Conservation (phyloP, 2,888 invertebrate genomes). For the Pterobdella sp. region DNA sequence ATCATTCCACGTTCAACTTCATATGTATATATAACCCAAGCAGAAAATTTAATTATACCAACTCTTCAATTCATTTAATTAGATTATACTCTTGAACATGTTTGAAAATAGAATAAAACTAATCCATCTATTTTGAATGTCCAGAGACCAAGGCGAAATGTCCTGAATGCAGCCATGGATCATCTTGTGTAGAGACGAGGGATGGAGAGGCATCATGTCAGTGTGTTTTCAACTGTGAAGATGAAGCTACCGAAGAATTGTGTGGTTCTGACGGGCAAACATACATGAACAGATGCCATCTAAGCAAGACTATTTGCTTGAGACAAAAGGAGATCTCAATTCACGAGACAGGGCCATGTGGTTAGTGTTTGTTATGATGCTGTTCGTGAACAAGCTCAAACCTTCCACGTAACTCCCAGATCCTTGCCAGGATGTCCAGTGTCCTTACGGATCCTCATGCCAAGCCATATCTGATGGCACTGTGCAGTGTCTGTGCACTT, state of each 20-base stretch:
- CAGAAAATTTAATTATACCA: too few species aligned
- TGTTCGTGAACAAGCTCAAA: too few species aligned
- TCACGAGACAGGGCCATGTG: slow-evolving; percentile 9
- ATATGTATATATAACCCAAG: too few species aligned
- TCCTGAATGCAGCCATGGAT: slow-evolving; percentile 7
- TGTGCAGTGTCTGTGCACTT: neutral
- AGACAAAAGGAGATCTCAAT: neutral
- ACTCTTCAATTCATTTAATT: too few species aligned
- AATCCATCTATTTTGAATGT: neutral
- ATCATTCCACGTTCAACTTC: too few species aligned
- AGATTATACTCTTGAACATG: too few species aligned
- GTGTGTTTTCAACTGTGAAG: neutral
- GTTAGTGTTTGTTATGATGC: neutral
- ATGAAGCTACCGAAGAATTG: neutral
- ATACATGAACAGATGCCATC: slow-evolving; percentile 2
- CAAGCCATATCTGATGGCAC: neutral
- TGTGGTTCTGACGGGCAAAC: slow-evolving; percentile 21
- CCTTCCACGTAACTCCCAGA: too few species aligned
- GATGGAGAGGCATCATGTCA: slow-evolving; percentile 5
- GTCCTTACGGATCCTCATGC: slow-evolving; percentile 12
- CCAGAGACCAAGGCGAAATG: neutral
- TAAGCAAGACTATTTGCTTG: neutral
- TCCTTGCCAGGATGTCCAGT: slow-evolving; percentile 13
- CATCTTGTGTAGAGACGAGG: neutral
- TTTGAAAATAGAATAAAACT: too few species aligned